Percentiles rank a stretch among this genome's conserved stretches.
Evolutionary conservation across 2,113 vertebrate genomes (phyloP).

Genomic region (Urocynchramus pylzowi): DNA sequence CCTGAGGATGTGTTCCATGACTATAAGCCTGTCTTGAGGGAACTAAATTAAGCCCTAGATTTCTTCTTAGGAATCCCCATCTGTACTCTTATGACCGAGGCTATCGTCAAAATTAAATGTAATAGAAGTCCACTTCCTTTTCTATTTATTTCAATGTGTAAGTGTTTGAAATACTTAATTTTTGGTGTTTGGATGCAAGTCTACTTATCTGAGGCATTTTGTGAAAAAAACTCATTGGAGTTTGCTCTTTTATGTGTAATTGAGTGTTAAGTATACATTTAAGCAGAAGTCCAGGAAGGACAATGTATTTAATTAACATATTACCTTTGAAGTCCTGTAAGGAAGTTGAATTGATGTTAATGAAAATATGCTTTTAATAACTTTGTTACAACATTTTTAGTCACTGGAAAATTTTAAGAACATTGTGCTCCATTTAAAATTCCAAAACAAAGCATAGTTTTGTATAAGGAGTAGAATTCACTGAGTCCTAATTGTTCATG

Average conservation of each 20-base stretch:
- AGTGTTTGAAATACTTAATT: not conserved
- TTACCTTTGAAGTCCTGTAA: not conserved
- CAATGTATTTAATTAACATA: not conserved
- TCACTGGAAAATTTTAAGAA: conserved; percentile 7
- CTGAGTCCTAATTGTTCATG: not conserved
- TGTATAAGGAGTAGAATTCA: not conserved
- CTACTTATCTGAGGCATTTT: not conserved
- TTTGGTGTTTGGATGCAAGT: not conserved
- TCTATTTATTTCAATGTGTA: not conserved
- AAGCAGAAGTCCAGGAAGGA: not conserved
- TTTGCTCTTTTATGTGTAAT: not conserved
- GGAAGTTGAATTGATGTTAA: conserved; percentile 17
- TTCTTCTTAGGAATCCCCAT: not conserved
- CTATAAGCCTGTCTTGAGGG: not conserved
- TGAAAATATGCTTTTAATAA: conserved; percentile 11
- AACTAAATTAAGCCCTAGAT: not conserved
- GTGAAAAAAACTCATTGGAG: not conserved
- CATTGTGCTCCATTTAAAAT: not conserved
- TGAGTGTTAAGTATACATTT: not conserved
- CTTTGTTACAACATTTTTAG: not conserved
- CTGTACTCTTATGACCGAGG: not conserved
- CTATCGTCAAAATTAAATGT: not conserved
- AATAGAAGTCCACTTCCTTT: not conserved
- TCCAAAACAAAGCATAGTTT: not conserved
- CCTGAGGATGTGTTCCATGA: not conserved